Base-by-base conservation (phyloP, 2,113 vertebrate species). In the Upupa epops region DNA sequence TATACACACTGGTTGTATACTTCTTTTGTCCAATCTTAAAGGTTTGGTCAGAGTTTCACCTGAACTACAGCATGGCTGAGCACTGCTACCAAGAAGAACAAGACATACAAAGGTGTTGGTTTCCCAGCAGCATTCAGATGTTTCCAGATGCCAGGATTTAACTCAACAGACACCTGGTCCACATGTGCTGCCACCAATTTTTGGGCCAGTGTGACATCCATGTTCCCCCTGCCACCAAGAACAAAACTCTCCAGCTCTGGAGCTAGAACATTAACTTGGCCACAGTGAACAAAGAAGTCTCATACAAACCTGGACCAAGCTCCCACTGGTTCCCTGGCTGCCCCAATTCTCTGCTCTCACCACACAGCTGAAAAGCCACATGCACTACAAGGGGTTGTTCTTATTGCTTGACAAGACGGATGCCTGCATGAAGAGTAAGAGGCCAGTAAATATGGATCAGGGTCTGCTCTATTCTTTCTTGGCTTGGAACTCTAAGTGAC, bases 391-490 rank as follows among this genome's bases (percentile, higher is more conserved):
- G 59, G 81, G 65, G 36, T 61, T 83, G 59, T 61, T 94, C 89
- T 90, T 90, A 96, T 87, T 93, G 89, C 95, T 90, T 9, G 4
- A 63, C 89, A 71, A 84, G 93, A 87, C 12, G 56, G 83, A 86
- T 64, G 77, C 46, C 78, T 68, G 66, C 5, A 11, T 61, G 92
- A 76, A 83, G 25, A 74, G 49, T 28, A 36, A 81, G 45, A 69
- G 75, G 84, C 72, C 86, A 93, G 61, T 73, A 94, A 55, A 92
- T 58, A 71, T 34, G 58, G 71, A 74, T 65, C 75, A 86, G 72
- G 55, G 63, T 79, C 94, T 91, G 78, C 83, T 88, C 32, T 83
- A 87, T 73, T 61, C 82, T 73, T 75, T 76, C 86, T 72, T 81
- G 92, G 87, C 73, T 73, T 69, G 8, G 46, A 82, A 37, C 81